Evolutionary conservation across 2,888 invertebrate species (phyloP), one percentile per base, ranked within the genome.

Genomic region (Ctena decussata): DNA sequence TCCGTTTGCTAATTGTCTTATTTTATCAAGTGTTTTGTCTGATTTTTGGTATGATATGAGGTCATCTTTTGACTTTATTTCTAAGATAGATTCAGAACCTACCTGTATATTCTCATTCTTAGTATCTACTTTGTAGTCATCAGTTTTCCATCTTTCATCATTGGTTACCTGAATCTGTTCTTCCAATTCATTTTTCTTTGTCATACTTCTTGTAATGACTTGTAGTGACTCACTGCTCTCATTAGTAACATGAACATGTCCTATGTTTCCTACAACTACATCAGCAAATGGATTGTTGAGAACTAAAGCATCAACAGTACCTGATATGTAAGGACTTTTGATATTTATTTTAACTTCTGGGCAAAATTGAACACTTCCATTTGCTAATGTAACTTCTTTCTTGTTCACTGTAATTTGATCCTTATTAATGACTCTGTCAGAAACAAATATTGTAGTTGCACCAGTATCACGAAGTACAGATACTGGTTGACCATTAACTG

Each of bases 271-370:
- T 41, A 72, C 46, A 72, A 72, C 46, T 15, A 72, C 30, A 44
- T 72, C 72, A 44, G 72, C 72, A 72, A 72, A 72, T 72, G 72
- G 72, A 15, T 44, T 72, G 21, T 72, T 72, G 1, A 72, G 27
- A 30, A 72, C 72, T 46, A 72, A 72, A 27, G 72, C 72, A 72
- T 24, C 8, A 21, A 72, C 72, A 18, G 27, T 72, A 27, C 72
- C 72, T 72, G 72, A 11, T 27, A 72, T 44, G n/a, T 72, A 72
- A 15, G 41, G 72, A 21, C 44, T 44, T 24, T 72, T 30, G 11
- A 72, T n/a, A 18, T 72, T 15, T 72, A 72, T 41, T 41, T 30
- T 46, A 12, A 41, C 72, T 5, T 72, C 44, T 12, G 72, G 72
- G 44, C 72, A 72, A 3, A 72, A 6, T 24, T 46, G 72, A 15